A percentile compares a stretch with the other conserved stretches of the same genome.
These are phyloP conservation scores for Sylvia atricapilla DNA, from an alignment of 2,113 vertebrate genomes.

Conservation along the genomic window DNA sequence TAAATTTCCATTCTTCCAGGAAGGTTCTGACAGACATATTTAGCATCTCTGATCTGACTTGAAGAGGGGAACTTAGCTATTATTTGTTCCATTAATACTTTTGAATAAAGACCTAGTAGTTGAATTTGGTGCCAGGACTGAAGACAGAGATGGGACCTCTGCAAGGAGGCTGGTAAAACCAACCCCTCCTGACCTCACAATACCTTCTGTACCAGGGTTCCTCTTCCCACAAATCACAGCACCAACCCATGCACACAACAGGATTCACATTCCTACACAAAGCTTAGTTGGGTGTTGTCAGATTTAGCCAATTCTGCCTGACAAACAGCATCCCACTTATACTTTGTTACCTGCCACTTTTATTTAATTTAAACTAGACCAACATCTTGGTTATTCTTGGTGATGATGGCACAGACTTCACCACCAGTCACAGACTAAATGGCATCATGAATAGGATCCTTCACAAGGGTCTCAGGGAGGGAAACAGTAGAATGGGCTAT, in stretches of 20 bases:
- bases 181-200: neutral
- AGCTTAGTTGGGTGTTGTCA: neutral
- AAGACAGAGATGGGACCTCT: neutral
- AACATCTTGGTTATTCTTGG: neutral
- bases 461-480: neutral
- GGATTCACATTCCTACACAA: neutral
- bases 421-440: neutral
- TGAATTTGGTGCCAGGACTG: neutral
- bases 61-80: neutral
- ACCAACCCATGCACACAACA: neutral
- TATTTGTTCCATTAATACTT: neutral
- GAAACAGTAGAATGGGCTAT: neutral
- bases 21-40: neutral
- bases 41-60: neutral
- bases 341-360: neutral
- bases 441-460: neutral
- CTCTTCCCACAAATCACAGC: neutral
- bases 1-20: conserved; percentile 15
- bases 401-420: neutral
- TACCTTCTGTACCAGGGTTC: neutral
- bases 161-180: neutral
- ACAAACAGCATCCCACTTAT: neutral
- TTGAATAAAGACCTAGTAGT: neutral
- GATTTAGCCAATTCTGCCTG: neutral
- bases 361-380: neutral